These are phyloP conservation scores for Fragum fragum DNA, from an alignment of 2,888 invertebrate genomes.

Conservation along the genomic window DNA sequence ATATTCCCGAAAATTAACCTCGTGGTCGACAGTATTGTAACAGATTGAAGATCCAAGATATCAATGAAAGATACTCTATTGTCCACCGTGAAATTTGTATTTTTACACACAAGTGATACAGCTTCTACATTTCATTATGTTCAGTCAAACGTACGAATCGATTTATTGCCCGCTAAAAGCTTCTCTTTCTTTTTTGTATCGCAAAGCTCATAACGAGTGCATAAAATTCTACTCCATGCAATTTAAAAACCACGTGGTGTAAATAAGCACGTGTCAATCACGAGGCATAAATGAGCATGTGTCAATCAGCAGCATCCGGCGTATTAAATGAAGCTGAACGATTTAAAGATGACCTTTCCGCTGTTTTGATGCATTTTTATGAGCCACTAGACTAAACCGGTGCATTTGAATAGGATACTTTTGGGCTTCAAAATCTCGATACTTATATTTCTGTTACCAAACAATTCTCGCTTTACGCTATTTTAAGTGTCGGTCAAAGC, in stretches of 20 bases:
- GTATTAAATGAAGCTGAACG: constrained; percentile 23
- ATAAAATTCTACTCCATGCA: constrained; percentile 15
- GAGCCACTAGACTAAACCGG: background rate
- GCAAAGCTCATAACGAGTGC: constrained; percentile 14
- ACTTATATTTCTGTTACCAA: no score
- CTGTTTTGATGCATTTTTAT: background rate
- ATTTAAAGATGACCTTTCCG: constrained; percentile 1
- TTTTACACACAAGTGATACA: background rate
- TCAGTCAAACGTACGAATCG: background rate
- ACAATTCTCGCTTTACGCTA: no score
- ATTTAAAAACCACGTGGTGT: constrained; percentile 13
- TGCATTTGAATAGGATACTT: no score
- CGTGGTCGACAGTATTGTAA: background rate
- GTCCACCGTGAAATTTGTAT: background rate
- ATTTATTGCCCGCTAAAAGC: background rate
- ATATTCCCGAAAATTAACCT: background rate
- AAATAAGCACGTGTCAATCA: constrained; percentile 25
- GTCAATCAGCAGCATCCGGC: constrained; percentile 10
- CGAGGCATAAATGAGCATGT: background rate
- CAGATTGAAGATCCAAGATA: background rate
- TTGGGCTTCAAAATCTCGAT: no score
- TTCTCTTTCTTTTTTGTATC: background rate
- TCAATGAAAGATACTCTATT: background rate
- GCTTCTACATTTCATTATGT: constrained; percentile 1
- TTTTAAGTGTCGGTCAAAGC: no score